A percentile compares a stretch with the other conserved stretches of the same genome.
Conservation (phyloP, 2,888 invertebrate genomes). For the Agonopterix alstromeriana region DNA sequence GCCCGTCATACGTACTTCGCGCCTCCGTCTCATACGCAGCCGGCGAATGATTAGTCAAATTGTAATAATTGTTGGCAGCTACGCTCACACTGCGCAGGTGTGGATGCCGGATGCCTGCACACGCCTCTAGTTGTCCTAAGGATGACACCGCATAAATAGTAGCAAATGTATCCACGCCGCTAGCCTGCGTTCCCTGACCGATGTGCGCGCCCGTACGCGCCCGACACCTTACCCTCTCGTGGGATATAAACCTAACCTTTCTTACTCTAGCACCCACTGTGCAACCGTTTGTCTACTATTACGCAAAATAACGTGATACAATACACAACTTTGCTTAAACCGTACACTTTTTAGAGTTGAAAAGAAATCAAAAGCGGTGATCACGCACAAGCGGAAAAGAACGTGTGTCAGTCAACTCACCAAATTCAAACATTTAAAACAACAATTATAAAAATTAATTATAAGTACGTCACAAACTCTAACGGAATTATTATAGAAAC, state of each 20-base stretch:
- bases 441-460: slow-evolving; percentile 51
- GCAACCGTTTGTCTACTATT: slow-evolving; percentile 7
- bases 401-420: slow-evolving; percentile 57
- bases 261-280: slow-evolving; percentile 24
- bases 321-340: no score
- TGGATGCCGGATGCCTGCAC: slow-evolving; percentile 65
- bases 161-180: slow-evolving; percentile 22
- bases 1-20: slow-evolving; percentile 44
- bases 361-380: slow-evolving; percentile 65
- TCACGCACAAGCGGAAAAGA: slow-evolving; percentile 74
- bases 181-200: slow-evolving; percentile 32
- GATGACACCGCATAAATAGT: slow-evolving; percentile 55
- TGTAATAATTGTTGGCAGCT: slow-evolving; percentile 75
- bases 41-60: slow-evolving; percentile 73
- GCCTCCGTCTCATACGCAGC: slow-evolving; percentile 57
- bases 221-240: slow-evolving; percentile 32
- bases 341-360: slow-evolving; percentile 1
- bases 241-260: slow-evolving; percentile 9
- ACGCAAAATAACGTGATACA: no score
- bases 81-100: slow-evolving; percentile 68
- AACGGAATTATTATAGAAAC: slow-evolving; percentile 28
- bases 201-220: slow-evolving; percentile 56
- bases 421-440: slow-evolving; percentile 52
- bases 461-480: slow-evolving; percentile 50
- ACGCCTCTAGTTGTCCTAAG: slow-evolving; percentile 76